These are phyloP conservation scores for Chymomyza fuscimana DNA, from an alignment of 2,888 invertebrate genomes.

Conservation along the genomic window DNA sequence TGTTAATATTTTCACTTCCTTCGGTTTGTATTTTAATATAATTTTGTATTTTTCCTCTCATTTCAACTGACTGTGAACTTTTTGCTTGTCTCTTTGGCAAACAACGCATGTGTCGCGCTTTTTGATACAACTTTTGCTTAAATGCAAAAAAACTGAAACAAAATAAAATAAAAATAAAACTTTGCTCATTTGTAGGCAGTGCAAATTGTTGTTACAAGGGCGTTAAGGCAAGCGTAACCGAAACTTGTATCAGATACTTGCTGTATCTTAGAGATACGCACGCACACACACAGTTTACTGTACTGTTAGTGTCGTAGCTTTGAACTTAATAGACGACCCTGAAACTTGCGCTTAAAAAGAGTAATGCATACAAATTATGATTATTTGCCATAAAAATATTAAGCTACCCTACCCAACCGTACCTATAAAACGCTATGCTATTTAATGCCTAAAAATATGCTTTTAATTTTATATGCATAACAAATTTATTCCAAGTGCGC, in stretches of 20 bases:
- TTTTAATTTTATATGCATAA: conserved; percentile 76
- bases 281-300: background rate
- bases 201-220: conserved; percentile 19
- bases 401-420: conserved; percentile 41
- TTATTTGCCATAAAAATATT: conserved; percentile 59
- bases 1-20: conserved; percentile 46
- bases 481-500: conserved; percentile 70
- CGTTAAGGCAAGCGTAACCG: background rate
- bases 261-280: conserved; percentile 35
- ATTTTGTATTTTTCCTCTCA: conserved; percentile 42
- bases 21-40: conserved; percentile 33
- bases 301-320: conserved; percentile 19
- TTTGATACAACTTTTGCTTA: conserved; percentile 11
- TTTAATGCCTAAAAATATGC: conserved; percentile 62
- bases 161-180: conserved; percentile 63
- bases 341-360: conserved; percentile 8
- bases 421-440: conserved; percentile 15
- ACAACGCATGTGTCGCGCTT: conserved; percentile 3
- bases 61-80: conserved; percentile 16
- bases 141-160: conserved; percentile 4
- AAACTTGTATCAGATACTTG: conserved; percentile 17
- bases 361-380: conserved; percentile 52
- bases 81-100: conserved; percentile 11
- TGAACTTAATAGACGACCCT: background rate
- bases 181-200: conserved; percentile 64